These are phyloP conservation scores for Antheraea pernyi DNA, from an alignment of 1,140 invertebrate genomes.

Conservation along the genomic window DNA sequence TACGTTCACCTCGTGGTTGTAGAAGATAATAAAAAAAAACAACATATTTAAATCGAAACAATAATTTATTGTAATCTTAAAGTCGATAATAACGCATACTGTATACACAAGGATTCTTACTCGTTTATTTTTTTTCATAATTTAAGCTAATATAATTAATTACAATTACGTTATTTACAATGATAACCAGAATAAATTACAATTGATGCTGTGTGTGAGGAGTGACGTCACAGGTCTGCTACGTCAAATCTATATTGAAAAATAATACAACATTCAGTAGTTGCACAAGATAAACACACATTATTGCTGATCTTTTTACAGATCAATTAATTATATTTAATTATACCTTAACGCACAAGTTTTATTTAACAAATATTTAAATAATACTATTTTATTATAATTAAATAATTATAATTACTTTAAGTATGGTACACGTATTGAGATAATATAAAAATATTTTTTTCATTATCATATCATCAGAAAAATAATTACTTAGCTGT, in stretches of 20 bases:
- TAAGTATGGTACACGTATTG: constrained; percentile 5
- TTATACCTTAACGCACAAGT: too few relatives aligned
- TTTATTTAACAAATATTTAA: too few relatives aligned
- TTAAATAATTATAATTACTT: too few relatives aligned
- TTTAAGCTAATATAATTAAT: constrained; percentile 22
- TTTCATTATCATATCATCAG: constrained; percentile 6
- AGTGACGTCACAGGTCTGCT: too few relatives aligned
- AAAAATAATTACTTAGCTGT: constrained; percentile 28
- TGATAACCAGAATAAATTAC: constrained; percentile 51
- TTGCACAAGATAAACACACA: too few relatives aligned
- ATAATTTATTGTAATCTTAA: constrained; percentile 75
- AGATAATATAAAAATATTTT: constrained; percentile 34
- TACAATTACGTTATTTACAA: too few relatives aligned
- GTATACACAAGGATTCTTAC: constrained; percentile 65
- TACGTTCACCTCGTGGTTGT: too few relatives aligned
- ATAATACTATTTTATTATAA: too few relatives aligned
- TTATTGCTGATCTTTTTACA: too few relatives aligned
- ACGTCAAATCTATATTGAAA: too few relatives aligned
- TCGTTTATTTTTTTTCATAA: neutral
- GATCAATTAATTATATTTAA: too few relatives aligned
- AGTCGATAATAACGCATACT: constrained; percentile 63
- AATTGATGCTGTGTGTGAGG: constrained; percentile 10
- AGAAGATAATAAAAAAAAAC: constrained; percentile 26
- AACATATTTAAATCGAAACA: constrained; percentile 62
- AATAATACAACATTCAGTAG: too few relatives aligned